phyloP scores from a whole-genome alignment of 2,888 invertebrate genomes.

The Tholera decimalis region DNA sequence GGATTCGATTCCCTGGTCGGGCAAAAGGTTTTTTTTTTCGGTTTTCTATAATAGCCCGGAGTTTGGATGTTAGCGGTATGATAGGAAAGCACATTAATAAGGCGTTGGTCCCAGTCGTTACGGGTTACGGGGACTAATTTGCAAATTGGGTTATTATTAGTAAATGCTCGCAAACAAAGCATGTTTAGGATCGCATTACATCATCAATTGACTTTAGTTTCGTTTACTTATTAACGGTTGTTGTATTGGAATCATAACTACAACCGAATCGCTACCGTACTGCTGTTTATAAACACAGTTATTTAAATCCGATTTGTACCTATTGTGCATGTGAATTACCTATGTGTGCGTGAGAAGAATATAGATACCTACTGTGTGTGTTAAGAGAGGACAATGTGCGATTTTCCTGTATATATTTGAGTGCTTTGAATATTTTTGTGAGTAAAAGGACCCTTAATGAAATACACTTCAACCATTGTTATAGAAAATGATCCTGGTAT shows the following conservation, averaged over 20 bases:
- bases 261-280: constrained; percentile 21
- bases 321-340: constrained; percentile 19
- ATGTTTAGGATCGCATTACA: constrained; percentile 36
- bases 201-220: constrained; percentile 30
- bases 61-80: too few species aligned
- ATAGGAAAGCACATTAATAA: too few species aligned
- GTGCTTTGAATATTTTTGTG: neutral
- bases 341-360: constrained; percentile 8
- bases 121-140: neutral
- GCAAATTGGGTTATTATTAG: constrained; percentile 22
- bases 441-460: too few species aligned
- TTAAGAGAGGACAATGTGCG: neutral
- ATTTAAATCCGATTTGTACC: constrained; percentile 34
- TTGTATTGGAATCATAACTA: constrained; percentile 31
- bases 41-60: too few species aligned
- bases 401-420: neutral
- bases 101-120: too few species aligned
- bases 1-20: too few species aligned
- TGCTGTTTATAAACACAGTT: constrained; percentile 46
- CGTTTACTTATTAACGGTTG: constrained; percentile 19
- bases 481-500: neutral
- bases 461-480: too few species aligned
- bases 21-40: too few species aligned
- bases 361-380: neutral
- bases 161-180: constrained; percentile 20